These are phyloP conservation scores for Elmis aenea DNA, from an alignment of 2,888 invertebrate species.

Conservation along the genomic window DNA sequence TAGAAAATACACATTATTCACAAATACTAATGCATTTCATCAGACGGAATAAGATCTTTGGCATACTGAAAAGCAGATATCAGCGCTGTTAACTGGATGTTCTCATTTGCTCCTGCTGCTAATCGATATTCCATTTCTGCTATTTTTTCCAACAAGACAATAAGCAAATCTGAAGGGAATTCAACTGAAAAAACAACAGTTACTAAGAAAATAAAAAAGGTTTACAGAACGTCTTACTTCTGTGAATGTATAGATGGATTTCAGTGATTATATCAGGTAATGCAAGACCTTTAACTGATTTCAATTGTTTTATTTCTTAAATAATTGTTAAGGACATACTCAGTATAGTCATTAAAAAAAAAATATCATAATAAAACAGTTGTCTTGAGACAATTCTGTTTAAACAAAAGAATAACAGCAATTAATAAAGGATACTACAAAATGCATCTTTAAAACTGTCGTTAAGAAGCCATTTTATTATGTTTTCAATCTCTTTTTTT, in stretches of 20 bases:
- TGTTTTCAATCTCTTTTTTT: slow-evolving; percentile 79
- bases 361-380: slow-evolving; percentile 1
- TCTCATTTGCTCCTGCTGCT: slow-evolving; percentile 82
- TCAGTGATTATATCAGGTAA: slow-evolving; percentile 91
- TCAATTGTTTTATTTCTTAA: slow-evolving; percentile 76
- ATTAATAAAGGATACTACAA: slow-evolving; percentile 65
- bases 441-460: slow-evolving; percentile 70
- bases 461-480: slow-evolving; percentile 81
- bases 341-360: slow-evolving; percentile 1
- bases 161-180: slow-evolving; percentile 73
- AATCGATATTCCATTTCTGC: slow-evolving; percentile 85
- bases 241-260: slow-evolving; percentile 79
- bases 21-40: slow-evolving; percentile 8
- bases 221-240: slow-evolving; percentile 60
- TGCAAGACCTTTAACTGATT: slow-evolving; percentile 85
- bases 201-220: slow-evolving; percentile 8
- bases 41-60: slow-evolving; percentile 52
- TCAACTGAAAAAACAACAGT: slow-evolving; percentile 63
- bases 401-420: too few relatives aligned
- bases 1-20: too few relatives aligned
- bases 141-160: slow-evolving; percentile 78
- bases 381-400: too few relatives aligned
- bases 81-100: slow-evolving; percentile 82
- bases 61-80: slow-evolving; percentile 83
- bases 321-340: slow-evolving; percentile 19